Percentiles rank a stretch among this genome's conserved stretches.
phyloP scores from a whole-genome alignment of 1,140 invertebrate species.

The Rhizoglyphus robini region DNA sequence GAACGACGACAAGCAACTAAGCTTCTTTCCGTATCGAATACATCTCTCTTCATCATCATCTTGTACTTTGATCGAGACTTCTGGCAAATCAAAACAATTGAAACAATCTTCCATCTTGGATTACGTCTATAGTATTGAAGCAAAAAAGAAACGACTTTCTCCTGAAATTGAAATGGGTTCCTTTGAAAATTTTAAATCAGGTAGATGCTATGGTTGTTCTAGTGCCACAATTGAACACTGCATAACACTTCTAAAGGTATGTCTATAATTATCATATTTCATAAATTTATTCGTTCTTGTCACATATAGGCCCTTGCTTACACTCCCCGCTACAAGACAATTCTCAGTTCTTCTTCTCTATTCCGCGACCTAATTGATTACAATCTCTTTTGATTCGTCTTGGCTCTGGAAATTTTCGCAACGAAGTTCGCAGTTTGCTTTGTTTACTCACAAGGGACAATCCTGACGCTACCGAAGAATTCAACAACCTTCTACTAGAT shows the following conservation, averaged over 20 bases:
- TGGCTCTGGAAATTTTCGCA: conserved; percentile 49
- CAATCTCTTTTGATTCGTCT: conserved; percentile 64
- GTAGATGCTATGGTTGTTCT: conserved; percentile 41
- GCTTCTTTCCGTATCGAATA: background rate
- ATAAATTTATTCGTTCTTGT: background rate
- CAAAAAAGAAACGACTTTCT: background rate
- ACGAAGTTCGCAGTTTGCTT: conserved; percentile 69
- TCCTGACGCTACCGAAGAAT: conserved; percentile 64
- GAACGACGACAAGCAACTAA: background rate
- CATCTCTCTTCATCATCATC: background rate
- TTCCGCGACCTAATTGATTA: conserved; percentile 78
- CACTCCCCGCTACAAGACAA: conserved; percentile 56
- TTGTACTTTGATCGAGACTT: background rate
- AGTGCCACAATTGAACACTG: conserved; percentile 72
- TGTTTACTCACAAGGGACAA: conserved; percentile 84
- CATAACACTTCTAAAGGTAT: conserved; percentile 62
- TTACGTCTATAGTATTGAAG: background rate
- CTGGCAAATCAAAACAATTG: no score
- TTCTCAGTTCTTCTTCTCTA: conserved; percentile 68
- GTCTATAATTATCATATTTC: background rate
- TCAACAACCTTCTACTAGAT: conserved; percentile 64
- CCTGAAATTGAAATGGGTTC: background rate
- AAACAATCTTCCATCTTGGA: background rate
- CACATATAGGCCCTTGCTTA: conserved; percentile 64
- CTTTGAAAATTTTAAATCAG: conserved; percentile 19